Conservation (phyloP, 2,888 invertebrate genomes). For the Protonemura montana region DNA sequence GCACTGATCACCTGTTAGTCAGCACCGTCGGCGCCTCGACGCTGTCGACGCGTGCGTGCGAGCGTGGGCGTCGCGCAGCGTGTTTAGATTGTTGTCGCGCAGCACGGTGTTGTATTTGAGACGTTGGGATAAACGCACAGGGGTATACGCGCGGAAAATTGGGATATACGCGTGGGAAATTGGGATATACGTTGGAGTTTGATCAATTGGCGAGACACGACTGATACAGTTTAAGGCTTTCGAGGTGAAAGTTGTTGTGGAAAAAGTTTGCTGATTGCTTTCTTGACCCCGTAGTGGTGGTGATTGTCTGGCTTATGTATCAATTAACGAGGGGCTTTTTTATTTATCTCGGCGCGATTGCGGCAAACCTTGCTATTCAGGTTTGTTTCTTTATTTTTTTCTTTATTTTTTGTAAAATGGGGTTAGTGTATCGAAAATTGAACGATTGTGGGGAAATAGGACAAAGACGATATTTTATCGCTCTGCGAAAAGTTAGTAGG, state of each 20-base stretch:
- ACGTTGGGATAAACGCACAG: not conserved
- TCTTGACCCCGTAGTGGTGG: not conserved
- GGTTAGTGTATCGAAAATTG: not conserved
- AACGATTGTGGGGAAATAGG: not conserved
- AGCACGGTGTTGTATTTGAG: not conserved
- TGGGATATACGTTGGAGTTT: not conserved
- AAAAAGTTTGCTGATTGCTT: not conserved
- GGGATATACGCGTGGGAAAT: not conserved
- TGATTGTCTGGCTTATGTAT: not conserved
- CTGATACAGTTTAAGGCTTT: not conserved
- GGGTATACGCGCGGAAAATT: not conserved
- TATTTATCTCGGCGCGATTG: not conserved
- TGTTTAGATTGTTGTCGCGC: not conserved
- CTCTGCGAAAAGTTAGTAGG: not conserved
- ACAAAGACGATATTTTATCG: not conserved
- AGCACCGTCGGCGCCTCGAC: not conserved
- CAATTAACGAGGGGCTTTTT: not conserved
- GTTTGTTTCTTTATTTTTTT: not conserved
- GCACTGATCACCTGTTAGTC: conserved; percentile 23
- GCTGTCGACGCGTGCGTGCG: not conserved
- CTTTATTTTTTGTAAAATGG: not conserved
- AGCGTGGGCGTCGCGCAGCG: not conserved
- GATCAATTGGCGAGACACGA: not conserved
- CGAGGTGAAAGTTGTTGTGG: not conserved
- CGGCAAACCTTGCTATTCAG: not conserved